Evolutionary conservation across 2,797 vertebrate species (phyloP).

Genomic region (Microchirus variegatus): DNA sequence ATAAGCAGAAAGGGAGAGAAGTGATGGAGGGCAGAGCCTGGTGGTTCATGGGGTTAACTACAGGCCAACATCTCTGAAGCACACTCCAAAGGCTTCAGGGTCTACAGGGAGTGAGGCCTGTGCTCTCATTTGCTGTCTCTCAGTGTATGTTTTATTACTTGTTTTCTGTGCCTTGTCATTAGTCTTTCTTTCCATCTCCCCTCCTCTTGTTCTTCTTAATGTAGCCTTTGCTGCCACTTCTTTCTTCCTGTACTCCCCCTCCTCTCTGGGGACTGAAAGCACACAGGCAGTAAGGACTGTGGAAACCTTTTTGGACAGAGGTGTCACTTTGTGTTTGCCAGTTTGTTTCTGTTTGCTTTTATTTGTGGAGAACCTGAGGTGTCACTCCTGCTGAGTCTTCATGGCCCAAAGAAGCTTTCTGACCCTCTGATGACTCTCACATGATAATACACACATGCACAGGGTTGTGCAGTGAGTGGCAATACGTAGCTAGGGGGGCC

Average conservation of each 20-base stretch:
- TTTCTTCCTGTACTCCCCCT: conserved; percentile 19
- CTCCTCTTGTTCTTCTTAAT: conserved; percentile 24
- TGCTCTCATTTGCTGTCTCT: conserved; percentile 39
- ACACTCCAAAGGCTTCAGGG: conserved; percentile 56
- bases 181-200: conserved; percentile 25
- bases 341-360: conserved; percentile 44
- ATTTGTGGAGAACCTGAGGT: conserved; percentile 44
- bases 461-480: conserved; percentile 17
- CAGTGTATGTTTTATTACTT: conserved; percentile 38
- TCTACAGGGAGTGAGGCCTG: conserved; percentile 41
- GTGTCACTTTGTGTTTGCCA: conserved; percentile 55
- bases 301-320: conserved; percentile 53
- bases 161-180: conserved; percentile 27
- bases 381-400: conserved; percentile 48
- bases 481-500: conserved; percentile 26
- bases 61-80: conserved; percentile 64
- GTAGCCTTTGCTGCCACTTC: conserved; percentile 18
- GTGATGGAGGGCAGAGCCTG: conserved; percentile 66
- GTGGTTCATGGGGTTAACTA: conserved; percentile 74
- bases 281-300: conserved; percentile 33
- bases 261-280: conserved; percentile 32
- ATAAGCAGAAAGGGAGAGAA: conserved; percentile 69
- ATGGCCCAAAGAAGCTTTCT: conserved; percentile 39
- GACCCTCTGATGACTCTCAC: conserved; percentile 44
- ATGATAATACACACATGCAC: conserved; percentile 16